Conservation (phyloP, 2,797 vertebrate genomes). For the Ibycter americanus region DNA sequence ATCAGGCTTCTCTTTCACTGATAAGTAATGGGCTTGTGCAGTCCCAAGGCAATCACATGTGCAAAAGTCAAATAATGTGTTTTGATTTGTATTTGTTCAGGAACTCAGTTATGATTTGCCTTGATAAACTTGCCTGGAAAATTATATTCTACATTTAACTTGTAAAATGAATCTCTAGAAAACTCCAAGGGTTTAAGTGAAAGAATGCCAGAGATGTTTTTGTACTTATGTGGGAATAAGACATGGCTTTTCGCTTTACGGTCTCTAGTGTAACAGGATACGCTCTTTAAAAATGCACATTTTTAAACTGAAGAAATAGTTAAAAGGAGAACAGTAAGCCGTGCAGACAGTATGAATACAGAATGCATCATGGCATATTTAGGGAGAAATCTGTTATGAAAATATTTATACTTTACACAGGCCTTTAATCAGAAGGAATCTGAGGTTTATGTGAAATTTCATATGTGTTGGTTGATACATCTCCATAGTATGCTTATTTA, state of each 20-base stretch:
- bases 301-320: not conserved
- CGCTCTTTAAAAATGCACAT: not conserved
- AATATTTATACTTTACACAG: not conserved
- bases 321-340: not conserved
- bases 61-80: not conserved
- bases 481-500: accelerated
- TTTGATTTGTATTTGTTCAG: not conserved
- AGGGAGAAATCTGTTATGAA: not conserved
- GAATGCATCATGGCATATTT: accelerated
- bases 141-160: not conserved
- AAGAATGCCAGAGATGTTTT: conserved; percentile 32
- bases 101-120: not conserved
- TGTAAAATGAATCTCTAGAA: not conserved
- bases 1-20: not conserved
- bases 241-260: conserved; percentile 25
- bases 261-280: not conserved
- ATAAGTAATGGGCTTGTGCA: not conserved
- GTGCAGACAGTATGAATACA: not conserved
- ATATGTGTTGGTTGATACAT: not conserved
- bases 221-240: conserved; percentile 11
- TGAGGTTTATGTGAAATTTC: not conserved
- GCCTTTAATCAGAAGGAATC: not conserved
- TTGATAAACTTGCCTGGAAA: not conserved
- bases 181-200: not conserved
- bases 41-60: not conserved